phyloP scores from a whole-genome alignment of 2,797 vertebrate genomes.

The Scolopax rusticola region DNA sequence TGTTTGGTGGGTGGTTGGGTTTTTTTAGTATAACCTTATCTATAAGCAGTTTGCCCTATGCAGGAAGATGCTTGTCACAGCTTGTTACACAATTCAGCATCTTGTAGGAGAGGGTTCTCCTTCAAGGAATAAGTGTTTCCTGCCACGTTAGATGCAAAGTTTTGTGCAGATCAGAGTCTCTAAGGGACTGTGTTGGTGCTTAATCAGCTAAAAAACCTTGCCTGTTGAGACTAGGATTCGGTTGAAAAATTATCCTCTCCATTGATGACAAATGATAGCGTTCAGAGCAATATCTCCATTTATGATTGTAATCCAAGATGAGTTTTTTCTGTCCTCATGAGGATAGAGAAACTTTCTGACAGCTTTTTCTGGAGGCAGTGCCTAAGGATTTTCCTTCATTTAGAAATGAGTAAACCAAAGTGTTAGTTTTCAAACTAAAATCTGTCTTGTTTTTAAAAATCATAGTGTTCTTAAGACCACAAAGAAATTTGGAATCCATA shows the following conservation, averaged over 20 bases:
- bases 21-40: not conserved
- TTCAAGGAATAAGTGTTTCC: not conserved
- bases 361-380: not conserved
- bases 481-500: constrained; percentile 91
- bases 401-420: not conserved
- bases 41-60: not conserved
- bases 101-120: not conserved
- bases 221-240: not conserved
- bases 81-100: not conserved
- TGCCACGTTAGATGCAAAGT: not conserved
- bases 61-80: not conserved
- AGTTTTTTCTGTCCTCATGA: not conserved
- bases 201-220: not conserved
- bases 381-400: not conserved
- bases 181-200: not conserved
- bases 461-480: constrained; percentile 87
- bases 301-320: not conserved
- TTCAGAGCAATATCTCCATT: not conserved
- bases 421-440: not conserved
- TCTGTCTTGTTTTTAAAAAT: not conserved
- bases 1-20: not conserved
- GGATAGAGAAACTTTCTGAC: not conserved
- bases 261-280: fast-evolving
- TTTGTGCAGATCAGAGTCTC: not conserved
- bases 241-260: not conserved